A percentile compares a stretch with the other conserved stretches of the same genome.
Evolutionary conservation across 2,113 vertebrate genomes (phyloP).

Genomic region (Oxygymnocypris stewartii): DNA sequence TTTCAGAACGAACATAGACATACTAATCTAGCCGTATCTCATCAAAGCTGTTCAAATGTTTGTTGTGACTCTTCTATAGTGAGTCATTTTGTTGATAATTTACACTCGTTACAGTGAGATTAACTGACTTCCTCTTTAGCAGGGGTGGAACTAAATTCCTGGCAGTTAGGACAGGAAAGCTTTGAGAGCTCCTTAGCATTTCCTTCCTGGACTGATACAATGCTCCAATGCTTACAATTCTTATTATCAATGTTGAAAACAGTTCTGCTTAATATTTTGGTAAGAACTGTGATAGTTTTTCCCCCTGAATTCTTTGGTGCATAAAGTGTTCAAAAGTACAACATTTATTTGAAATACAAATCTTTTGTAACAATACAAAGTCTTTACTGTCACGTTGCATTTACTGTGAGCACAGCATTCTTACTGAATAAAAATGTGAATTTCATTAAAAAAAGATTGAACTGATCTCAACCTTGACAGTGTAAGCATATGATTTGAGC

Average conservation of each 20-base stretch:
- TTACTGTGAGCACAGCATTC: background rate
- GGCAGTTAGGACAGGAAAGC: slow-evolving; percentile 61
- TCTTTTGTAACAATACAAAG: background rate
- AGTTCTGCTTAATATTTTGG: background rate
- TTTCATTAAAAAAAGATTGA: background rate
- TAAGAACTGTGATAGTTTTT: background rate
- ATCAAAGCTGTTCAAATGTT: slow-evolving; percentile 7
- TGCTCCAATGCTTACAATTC: background rate
- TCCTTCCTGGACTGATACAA: slow-evolving; percentile 61
- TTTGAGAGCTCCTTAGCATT: slow-evolving; percentile 42
- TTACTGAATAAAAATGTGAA: background rate
- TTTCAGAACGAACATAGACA: background rate
- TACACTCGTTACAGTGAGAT: background rate
- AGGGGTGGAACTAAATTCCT: slow-evolving; percentile 61
- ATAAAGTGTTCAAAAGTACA: background rate
- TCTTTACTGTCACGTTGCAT: background rate
- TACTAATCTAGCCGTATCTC: background rate
- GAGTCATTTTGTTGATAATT: slow-evolving; percentile 36
- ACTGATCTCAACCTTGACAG: background rate
- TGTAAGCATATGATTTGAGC: background rate
- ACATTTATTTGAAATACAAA: background rate
- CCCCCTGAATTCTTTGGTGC: background rate
- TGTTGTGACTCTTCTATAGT: slow-evolving; percentile 11
- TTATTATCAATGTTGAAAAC: slow-evolving; percentile 2
- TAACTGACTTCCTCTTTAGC: slow-evolving; percentile 24